Percentiles rank a stretch among this genome's conserved stretches.
Evolutionary conservation across 2,113 vertebrate species (phyloP).

Genomic region (Chionis minor): DNA sequence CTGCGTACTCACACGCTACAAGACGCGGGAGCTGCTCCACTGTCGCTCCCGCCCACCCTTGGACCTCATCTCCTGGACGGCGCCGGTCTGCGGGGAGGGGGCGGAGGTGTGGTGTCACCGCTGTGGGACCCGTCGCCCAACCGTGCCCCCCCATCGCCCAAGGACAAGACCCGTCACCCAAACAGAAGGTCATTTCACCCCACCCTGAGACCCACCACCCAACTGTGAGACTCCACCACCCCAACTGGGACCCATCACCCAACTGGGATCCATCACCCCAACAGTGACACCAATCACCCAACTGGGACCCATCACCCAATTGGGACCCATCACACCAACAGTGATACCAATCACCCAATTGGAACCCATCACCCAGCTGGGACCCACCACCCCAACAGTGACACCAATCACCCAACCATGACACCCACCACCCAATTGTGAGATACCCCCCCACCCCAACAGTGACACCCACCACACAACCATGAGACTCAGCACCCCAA

Average conservation of each 20-base stretch:
- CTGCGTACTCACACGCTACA: constrained; percentile 59
- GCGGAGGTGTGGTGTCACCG: accelerated
- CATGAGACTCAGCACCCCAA: accelerated
- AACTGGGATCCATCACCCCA: background rate
- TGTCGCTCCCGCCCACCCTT: constrained; percentile 82
- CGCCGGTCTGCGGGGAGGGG: constrained; percentile 73
- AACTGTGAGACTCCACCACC: too few species aligned
- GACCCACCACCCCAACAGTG: background rate
- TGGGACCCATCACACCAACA: background rate
- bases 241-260: background rate
- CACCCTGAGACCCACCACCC: too few species aligned
- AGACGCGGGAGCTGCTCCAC: constrained; percentile 75
- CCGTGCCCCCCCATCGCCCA: background rate
- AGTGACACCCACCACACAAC: accelerated
- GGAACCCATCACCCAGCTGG: background rate
- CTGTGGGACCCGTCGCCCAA: background rate
- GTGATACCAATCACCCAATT: too few species aligned
- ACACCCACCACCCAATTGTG: accelerated
- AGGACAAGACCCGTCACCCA: background rate
- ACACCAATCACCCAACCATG: accelerated
- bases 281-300: background rate
- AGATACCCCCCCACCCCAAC: accelerated
- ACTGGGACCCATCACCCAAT: too few species aligned
- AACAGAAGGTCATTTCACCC: background rate
- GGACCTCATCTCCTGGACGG: constrained; percentile 90